A percentile compares a stretch with the other conserved stretches of the same genome.
phyloP scores from a whole-genome alignment of 64 coral and sea anemone genomes.

The Pocillopora verrucosa region DNA sequence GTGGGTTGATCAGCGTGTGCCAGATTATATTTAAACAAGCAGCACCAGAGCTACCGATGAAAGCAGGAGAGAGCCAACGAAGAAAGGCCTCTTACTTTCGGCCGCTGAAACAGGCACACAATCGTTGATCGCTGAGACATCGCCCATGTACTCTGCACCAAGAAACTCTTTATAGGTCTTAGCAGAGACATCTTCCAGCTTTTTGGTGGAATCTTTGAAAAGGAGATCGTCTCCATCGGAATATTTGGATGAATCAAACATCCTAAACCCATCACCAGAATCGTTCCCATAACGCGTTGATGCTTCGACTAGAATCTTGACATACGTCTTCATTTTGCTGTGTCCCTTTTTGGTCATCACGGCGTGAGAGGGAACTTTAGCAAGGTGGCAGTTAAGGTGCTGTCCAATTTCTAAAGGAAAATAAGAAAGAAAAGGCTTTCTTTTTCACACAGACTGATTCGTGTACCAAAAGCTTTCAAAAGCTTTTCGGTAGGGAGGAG shows the following conservation, averaged over 20 bases:
- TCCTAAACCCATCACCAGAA: background rate
- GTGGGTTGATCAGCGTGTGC: too few relatives aligned
- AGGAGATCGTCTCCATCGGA: constrained; percentile 3
- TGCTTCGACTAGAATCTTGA: background rate
- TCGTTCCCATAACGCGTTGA: background rate
- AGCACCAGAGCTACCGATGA: too few relatives aligned
- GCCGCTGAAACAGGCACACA: background rate
- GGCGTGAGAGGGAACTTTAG: background rate
- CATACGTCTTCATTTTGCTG: background rate
- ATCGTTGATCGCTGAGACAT: background rate
- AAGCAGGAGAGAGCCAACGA: too few relatives aligned
- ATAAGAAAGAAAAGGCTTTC: background rate
- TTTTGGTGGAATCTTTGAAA: constrained; percentile 50
- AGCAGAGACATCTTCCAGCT: constrained; percentile 18
- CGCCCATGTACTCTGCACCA: background rate
- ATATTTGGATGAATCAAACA: background rate
- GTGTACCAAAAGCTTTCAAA: background rate
- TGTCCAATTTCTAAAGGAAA: background rate
- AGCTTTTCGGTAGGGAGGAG: background rate
- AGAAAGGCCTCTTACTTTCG: too few relatives aligned
- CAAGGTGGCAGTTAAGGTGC: background rate
- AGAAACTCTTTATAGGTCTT: constrained; percentile 31
- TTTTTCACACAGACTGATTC: background rate
- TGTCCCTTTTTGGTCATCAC: background rate
- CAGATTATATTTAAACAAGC: too few relatives aligned